A percentile compares a stretch with the other conserved stretches of the same genome.
phyloP scores from a whole-genome alignment of 2,113 vertebrate species.

The Cervus canadensis region DNA sequence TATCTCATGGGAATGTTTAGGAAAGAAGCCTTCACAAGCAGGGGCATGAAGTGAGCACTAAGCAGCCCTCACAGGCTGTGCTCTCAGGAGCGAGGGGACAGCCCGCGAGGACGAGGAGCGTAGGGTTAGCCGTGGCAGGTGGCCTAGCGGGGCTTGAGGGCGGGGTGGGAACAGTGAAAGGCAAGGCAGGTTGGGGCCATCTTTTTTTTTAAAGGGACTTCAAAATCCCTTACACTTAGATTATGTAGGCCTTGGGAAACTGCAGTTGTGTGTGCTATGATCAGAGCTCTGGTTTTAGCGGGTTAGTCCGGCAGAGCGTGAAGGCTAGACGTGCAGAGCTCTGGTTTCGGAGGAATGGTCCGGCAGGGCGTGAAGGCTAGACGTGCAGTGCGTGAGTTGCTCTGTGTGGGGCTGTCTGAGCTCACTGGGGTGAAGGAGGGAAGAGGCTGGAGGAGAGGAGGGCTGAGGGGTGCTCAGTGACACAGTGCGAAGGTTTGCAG shows the following conservation, averaged over 20 bases:
- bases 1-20: neutral
- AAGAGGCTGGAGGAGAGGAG: neutral
- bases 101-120: neutral
- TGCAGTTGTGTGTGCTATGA: neutral
- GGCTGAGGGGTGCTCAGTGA: neutral
- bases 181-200: neutral
- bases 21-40: neutral
- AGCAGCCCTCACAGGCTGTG: neutral
- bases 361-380: neutral
- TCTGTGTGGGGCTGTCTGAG: neutral
- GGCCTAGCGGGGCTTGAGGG: neutral
- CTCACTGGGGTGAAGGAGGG: neutral
- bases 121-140: neutral
- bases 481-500: neutral
- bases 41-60: neutral
- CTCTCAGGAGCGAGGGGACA: neutral
- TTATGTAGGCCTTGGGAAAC: neutral
- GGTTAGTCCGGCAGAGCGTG: no score
- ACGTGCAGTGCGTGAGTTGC: neutral
- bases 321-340: no score
- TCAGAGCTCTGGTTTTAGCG: neutral
- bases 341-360: neutral
- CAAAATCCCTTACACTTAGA: neutral
- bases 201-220: neutral
- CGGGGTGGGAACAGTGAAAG: neutral